phyloP scores from a whole-genome alignment of 2,113 vertebrate species.

The Amphilophus citrinellus region DNA sequence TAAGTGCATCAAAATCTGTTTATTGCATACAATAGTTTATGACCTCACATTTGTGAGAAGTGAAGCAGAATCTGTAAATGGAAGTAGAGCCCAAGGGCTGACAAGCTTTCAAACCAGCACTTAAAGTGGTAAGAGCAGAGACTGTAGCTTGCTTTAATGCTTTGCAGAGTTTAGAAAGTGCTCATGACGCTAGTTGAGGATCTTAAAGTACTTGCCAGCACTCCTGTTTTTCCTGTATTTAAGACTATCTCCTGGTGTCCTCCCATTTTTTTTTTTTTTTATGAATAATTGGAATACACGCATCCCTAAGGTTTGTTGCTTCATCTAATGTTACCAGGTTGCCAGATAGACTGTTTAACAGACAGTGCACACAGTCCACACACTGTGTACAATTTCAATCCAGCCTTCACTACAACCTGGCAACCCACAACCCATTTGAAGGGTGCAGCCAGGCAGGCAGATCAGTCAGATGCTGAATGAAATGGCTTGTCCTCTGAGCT shows the following conservation, averaged over 20 bases:
- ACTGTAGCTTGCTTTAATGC: background rate
- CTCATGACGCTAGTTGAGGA: background rate
- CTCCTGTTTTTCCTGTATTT: background rate
- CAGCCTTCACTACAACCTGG: background rate
- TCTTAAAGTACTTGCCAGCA: background rate
- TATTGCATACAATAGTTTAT: conserved; percentile 2
- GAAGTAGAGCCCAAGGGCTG: conserved; percentile 3
- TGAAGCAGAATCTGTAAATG: background rate
- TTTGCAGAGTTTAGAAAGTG: background rate
- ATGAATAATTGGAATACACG: background rate
- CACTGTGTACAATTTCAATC: too few species aligned
- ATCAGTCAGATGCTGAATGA: conserved; percentile 5
- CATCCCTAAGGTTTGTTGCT: background rate
- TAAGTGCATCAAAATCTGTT: background rate
- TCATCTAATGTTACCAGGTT: background rate
- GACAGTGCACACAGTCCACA: background rate
- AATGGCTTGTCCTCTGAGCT: background rate
- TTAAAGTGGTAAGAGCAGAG: background rate
- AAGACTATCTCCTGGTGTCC: background rate
- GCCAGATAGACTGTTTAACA: background rate
- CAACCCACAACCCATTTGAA: background rate
- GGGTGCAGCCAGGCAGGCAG: background rate
- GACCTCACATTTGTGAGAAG: background rate
- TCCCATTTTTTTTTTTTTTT: background rate
- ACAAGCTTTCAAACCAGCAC: background rate